Evolutionary conservation across 1,140 invertebrate species (phyloP).

Genomic region (Gerris buenoi): DNA sequence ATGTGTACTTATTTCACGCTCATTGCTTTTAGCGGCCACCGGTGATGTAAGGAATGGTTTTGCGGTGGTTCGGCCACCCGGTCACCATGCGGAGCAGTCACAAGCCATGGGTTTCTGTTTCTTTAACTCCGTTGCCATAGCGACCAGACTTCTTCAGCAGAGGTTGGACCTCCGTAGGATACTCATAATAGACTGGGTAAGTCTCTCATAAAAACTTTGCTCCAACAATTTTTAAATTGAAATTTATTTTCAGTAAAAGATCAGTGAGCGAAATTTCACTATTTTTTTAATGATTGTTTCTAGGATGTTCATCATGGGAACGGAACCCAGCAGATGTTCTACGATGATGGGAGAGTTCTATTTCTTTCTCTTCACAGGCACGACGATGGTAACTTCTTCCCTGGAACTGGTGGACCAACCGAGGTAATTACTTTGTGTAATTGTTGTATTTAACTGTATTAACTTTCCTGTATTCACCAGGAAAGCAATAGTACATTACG

Average conservation of each 20-base stretch:
- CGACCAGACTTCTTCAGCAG: constrained; percentile 74
- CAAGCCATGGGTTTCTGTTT: constrained; percentile 99
- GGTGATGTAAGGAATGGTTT: constrained; percentile 84
- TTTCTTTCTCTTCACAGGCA: constrained; percentile 97
- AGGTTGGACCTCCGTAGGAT: constrained; percentile 74
- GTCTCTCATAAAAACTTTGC: too few relatives aligned
- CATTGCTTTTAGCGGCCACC: constrained; percentile 43
- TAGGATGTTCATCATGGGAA: constrained; percentile 99
- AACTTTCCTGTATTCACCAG: too few relatives aligned
- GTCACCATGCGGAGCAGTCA: constrained; percentile 92
- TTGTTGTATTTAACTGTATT: too few relatives aligned
- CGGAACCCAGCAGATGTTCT: constrained; percentile 97
- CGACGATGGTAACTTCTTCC: constrained; percentile 99
- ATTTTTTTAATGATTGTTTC: constrained; percentile 20
- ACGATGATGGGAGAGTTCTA: constrained; percentile 83
- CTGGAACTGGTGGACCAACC: constrained; percentile 80
- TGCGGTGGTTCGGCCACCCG: constrained; percentile 91
- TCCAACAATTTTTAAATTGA: too few relatives aligned
- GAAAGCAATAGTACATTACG: too few relatives aligned
- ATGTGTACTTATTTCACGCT: too few relatives aligned
- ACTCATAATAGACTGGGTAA: constrained; percentile 90
- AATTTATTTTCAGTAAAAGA: neutral
- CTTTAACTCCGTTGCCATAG: constrained; percentile 98
- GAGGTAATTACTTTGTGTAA: constrained; percentile 43
- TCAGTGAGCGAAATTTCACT: too few relatives aligned